These are phyloP conservation scores for Chrysemys picta DNA, from an alignment of 2,113 vertebrate species.

Conservation along the genomic window DNA sequence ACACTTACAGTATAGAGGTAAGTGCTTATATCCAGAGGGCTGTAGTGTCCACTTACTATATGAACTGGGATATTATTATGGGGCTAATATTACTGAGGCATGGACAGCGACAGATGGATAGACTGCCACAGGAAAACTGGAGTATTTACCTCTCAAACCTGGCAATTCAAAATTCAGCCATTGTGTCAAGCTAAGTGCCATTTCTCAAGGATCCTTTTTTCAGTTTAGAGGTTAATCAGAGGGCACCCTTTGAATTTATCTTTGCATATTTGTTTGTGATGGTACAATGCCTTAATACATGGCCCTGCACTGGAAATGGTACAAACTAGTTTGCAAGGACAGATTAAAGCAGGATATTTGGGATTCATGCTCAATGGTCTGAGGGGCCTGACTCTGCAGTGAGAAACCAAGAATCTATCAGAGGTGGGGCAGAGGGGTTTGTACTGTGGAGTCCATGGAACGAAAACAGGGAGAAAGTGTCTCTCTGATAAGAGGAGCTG, in stretches of 20 bases:
- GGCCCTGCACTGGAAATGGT: not conserved
- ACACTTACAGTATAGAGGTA: not conserved
- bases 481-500: not conserved
- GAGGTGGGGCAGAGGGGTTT: not conserved
- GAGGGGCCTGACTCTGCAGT: not conserved
- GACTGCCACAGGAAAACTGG: not conserved
- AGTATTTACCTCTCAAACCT: not conserved
- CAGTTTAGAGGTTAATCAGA: not conserved
- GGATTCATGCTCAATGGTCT: not conserved
- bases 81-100: not conserved
- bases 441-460: not conserved
- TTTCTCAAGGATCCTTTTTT: not conserved
- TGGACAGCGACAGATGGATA: not conserved
- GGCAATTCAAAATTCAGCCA: not conserved
- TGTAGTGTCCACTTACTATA: constrained; percentile 2
- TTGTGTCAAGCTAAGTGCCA: not conserved
- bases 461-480: not conserved
- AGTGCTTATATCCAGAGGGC: not conserved
- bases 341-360: not conserved
- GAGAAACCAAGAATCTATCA: not conserved
- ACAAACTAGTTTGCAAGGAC: not conserved
- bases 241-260: not conserved
- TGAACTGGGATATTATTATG: not conserved
- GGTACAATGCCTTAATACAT: not conserved
- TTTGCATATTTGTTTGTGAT: not conserved